Evolutionary conservation across 2,888 invertebrate genomes (phyloP).

Genomic region (Hydrotaea diabolus): DNA sequence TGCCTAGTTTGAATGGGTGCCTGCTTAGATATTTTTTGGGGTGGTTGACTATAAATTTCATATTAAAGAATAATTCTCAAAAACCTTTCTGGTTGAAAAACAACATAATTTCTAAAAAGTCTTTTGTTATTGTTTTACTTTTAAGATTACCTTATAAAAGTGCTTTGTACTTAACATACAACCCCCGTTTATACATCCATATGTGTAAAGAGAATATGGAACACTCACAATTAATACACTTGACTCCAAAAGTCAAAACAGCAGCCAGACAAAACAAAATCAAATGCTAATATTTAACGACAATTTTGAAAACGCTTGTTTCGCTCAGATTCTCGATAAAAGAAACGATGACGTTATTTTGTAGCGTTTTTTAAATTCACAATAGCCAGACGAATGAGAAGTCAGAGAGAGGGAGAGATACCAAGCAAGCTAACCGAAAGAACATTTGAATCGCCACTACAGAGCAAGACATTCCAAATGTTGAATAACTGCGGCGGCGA

Average conservation of each 20-base stretch:
- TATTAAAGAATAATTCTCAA: too few relatives aligned
- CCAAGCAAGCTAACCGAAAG: neutral
- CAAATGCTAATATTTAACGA: constrained; percentile 4
- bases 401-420: neutral
- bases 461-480: neutral
- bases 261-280: constrained; percentile 1
- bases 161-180: too few relatives aligned
- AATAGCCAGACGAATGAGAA: neutral
- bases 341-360: constrained; percentile 21
- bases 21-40: too few relatives aligned
- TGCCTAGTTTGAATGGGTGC: too few relatives aligned
- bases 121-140: too few relatives aligned
- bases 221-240: constrained; percentile 25
- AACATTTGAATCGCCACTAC: neutral
- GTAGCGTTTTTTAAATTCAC: neutral
- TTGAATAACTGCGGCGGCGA: neutral
- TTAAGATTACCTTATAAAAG: too few relatives aligned
- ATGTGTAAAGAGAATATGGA: neutral
- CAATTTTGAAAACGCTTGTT: neutral
- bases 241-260: constrained; percentile 35
- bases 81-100: too few relatives aligned
- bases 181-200: too few relatives aligned
- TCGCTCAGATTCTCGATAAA: neutral
- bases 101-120: too few relatives aligned
- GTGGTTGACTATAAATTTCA: too few relatives aligned